Evolutionary conservation across 2,113 vertebrate species (phyloP).

Genomic region (Dromiciops gliroides): DNA sequence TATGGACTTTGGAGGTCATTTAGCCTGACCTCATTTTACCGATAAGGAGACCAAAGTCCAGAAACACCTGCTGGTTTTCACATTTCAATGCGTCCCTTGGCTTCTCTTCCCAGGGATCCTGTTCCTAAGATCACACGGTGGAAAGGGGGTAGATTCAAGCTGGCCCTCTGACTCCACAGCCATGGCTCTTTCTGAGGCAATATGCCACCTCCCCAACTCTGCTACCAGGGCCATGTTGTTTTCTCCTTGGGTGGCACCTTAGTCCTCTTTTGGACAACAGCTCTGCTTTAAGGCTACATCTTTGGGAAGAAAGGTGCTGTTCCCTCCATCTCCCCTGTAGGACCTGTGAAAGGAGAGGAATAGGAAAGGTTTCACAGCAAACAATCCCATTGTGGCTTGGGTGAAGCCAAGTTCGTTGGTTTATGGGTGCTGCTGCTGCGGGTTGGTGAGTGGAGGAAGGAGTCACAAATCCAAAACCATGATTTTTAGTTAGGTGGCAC

Average conservation of each 20-base stretch:
- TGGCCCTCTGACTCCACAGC: neutral
- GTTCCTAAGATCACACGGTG: neutral
- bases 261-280: neutral
- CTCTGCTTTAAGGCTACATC: neutral
- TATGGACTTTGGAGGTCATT: too few species aligned
- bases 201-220: neutral
- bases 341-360: neutral
- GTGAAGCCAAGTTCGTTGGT: neutral
- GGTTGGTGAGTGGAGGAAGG: neutral
- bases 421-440: neutral
- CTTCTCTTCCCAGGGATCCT: neutral
- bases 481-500: neutral
- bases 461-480: neutral
- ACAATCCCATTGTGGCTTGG: neutral
- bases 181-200: neutral
- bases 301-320: neutral
- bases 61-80: neutral
- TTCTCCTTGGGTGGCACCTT: neutral
- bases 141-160: neutral
- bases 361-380: neutral
- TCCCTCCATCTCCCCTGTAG: neutral
- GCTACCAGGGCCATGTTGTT: neutral
- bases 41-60: neutral
- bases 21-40: neutral
- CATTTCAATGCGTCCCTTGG: neutral